Evolutionary conservation across 2,888 invertebrate species (phyloP).

Genomic region (Nowickia ferox): DNA sequence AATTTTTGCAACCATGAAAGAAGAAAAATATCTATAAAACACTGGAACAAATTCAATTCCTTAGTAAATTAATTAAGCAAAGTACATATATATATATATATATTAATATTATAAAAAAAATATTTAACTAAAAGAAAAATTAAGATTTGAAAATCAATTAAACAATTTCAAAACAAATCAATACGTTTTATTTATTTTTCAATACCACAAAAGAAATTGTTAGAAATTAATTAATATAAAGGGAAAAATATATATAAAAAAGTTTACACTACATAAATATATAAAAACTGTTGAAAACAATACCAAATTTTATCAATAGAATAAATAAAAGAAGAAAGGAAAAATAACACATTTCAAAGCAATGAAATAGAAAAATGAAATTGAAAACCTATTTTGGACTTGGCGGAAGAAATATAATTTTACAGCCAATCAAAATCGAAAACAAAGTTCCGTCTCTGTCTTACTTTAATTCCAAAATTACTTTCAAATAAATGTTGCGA

Average conservation of each 20-base stretch:
- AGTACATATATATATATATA: conserved; percentile 37
- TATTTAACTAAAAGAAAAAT: conserved; percentile 48
- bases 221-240: conserved; percentile 40
- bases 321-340: background rate
- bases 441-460: conserved; percentile 50
- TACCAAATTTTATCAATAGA: conserved; percentile 27
- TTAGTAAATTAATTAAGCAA: conserved; percentile 61
- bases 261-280: background rate
- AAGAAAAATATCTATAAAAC: conserved; percentile 33
- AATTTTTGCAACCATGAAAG: conserved; percentile 25
- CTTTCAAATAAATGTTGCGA: conserved; percentile 54
- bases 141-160: conserved; percentile 57
- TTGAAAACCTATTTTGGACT: background rate
- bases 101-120: conserved; percentile 39
- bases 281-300: conserved; percentile 14
- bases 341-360: background rate
- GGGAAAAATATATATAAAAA: conserved; percentile 15
- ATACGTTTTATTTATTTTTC: conserved; percentile 44
- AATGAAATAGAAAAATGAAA: background rate
- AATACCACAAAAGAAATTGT: conserved; percentile 29
- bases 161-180: conserved; percentile 50
- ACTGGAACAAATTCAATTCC: conserved; percentile 64
- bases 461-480: conserved; percentile 56
- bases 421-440: conserved; percentile 22
- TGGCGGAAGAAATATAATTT: background rate